phyloP scores from a whole-genome alignment of 1,140 invertebrate species.

The Zaprionus taronus region DNA sequence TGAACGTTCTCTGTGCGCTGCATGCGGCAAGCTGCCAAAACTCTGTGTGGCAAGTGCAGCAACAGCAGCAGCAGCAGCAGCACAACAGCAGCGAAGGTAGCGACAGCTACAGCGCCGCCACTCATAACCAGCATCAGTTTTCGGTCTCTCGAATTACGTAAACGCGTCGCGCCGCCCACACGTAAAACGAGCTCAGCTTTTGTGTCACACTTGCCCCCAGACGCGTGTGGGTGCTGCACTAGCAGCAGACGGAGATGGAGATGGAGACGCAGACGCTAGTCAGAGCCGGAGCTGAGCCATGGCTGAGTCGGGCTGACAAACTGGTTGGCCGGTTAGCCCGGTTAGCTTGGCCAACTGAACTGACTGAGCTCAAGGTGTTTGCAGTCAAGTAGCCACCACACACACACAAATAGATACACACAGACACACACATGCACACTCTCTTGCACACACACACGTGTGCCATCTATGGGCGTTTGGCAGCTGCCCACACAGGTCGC shows the following conservation, averaged over 20 bases:
- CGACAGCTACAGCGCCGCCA: constrained; percentile 2
- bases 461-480: constrained; percentile 15
- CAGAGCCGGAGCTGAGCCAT: neutral
- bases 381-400: constrained; percentile 20
- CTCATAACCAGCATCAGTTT: constrained; percentile 38
- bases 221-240: constrained; percentile 39
- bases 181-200: constrained; percentile 24
- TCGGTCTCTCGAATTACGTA: constrained; percentile 42
- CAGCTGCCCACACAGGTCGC: constrained; percentile 32
- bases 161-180: constrained; percentile 38
- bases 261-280: neutral
- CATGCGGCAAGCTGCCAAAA: constrained; percentile 33
- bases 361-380: constrained; percentile 26
- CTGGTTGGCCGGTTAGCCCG: constrained; percentile 29
- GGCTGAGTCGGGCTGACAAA: constrained; percentile 25
- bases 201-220: constrained; percentile 17
- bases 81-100: neutral
- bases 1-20: constrained; percentile 17
- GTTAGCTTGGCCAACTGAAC: constrained; percentile 18
- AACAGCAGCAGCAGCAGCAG: constrained; percentile 1
- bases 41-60: constrained; percentile 39
- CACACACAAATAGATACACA: neutral
- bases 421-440: neutral
- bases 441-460: neutral
- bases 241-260: neutral